Evolutionary conservation across 1,140 invertebrate genomes (phyloP).

Genomic region (Venturia canescens): DNA sequence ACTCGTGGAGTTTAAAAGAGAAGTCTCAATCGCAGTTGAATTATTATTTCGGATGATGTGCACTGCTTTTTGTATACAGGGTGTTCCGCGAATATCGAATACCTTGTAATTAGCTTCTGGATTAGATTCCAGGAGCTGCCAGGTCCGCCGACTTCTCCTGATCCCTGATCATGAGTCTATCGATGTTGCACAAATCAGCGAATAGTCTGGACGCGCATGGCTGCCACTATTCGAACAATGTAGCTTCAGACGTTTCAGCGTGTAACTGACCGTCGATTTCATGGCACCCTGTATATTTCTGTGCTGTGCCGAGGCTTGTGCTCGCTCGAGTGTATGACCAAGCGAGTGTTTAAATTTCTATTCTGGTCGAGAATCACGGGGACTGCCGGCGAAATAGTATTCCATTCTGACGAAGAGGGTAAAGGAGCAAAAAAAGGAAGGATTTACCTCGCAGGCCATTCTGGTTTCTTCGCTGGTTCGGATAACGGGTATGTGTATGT

Average conservation of each 20-base stretch:
- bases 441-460: slow-evolving; percentile 53
- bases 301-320: slow-evolving; percentile 4
- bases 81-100: too few relatives aligned
- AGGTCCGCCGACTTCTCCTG: too few relatives aligned
- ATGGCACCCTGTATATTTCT: slow-evolving; percentile 7
- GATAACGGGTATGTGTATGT: slow-evolving; percentile 14
- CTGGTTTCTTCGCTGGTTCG: slow-evolving; percentile 27
- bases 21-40: slow-evolving; percentile 58
- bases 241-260: too few relatives aligned
- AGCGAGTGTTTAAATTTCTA: slow-evolving; percentile 25
- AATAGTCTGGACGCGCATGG: too few relatives aligned
- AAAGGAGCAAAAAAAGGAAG: slow-evolving; percentile 11
- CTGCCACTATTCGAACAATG: too few relatives aligned
- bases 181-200: too few relatives aligned
- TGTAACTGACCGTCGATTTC: too few relatives aligned
- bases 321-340: background rate
- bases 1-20: slow-evolving; percentile 13
- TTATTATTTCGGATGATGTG: slow-evolving; percentile 63
- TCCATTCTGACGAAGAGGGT: background rate
- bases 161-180: too few relatives aligned
- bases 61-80: slow-evolving; percentile 30
- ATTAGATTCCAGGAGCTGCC: too few relatives aligned
- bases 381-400: background rate
- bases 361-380: slow-evolving; percentile 29
- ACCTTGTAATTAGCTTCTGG: too few relatives aligned